Base-by-base conservation (phyloP, 2,113 vertebrate genomes). In the Brachypteracias leptosomus region DNA sequence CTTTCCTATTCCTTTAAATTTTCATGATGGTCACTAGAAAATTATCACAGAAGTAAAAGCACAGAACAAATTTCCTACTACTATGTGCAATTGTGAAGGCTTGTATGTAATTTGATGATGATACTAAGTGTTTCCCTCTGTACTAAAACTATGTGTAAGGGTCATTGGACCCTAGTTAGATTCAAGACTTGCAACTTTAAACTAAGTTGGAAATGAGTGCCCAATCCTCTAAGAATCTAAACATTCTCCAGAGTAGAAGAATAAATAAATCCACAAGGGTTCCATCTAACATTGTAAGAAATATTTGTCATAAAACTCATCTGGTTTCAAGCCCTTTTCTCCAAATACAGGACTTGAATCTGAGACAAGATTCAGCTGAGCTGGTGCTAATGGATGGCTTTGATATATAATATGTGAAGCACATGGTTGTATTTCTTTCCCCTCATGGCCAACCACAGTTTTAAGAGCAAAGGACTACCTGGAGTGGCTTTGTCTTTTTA, bases 261-360 rank as follows among this genome's bases (percentile, higher is more conserved):
- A 83, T 72, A 92, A 88, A 88, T 77, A 85, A 88, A 76, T 73
- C 28, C 47, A 80, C 2, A 3, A 75, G 44, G 25, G 49, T 68
- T 70, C 33, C 58, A 79, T 85, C 40, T 82, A 63, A 74, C 31
- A 55, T 52, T 75, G 57, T 51, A 46, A 94, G 74, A 73, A 96
- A 79, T 24, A 28, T 75, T 94, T 89, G 55, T 61, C 65, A 49
- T 80, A 36, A 86, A 85, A 51, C 51, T 92, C 80, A 92, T 86
- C 77, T 91, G 88, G 66, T 95, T 93, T 83, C 90, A 92, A 88
- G 61, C 25, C 35, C 55, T 87, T 70, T 95, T 61, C 72, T 92
- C 65, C 73, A 84, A 92, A 92, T 65, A 47, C 36, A 77, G 72
- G 46, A 31, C 75, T 80, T 88, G 55, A 93, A 70, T 71, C 63